Evolutionary conservation across 2,888 invertebrate genomes (phyloP), one percentile per base, ranked within the genome.

Genomic region (Cataglyphis altisquamis): DNA sequence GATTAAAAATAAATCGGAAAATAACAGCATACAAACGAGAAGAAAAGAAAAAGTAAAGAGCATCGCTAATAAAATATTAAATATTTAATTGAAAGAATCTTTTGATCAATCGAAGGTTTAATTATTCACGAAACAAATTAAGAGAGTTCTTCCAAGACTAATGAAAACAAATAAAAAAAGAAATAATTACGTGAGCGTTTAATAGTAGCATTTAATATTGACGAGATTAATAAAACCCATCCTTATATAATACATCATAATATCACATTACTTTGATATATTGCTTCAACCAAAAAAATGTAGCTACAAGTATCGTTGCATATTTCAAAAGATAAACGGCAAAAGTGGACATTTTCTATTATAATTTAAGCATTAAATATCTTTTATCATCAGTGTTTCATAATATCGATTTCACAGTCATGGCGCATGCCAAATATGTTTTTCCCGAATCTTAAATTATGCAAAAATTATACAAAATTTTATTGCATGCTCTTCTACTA

Each of bases 11-110:
- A 21, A 70, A 57, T 57, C 12, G 15, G 45, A 55, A 3, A 72
- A 80, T 36, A 72, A 39, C 60, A 18, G 10, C 32, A 4, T 25
- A 1, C 18, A 41, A 63, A 75, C 25, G 55, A 60, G 10, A 36
- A 15, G 21, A 57, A 18, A 8, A 12, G 21, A 62, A 48, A 77
- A 70, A 36, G 10, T 41, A 60, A 68, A 48, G n/a, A n/a, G 29
- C 21, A 21, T 0, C 45, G 32, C 18, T 78, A 78, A 78, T 80
- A 25, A 12, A 62, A 80, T 72, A 80, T 80, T 80, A 72, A 80
- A 80, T 80, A 72, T 72, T 80, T 80, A 72, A 78, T 78, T 78
- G 72, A 78, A 78, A 5, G 10, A 36, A 12, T 45, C 72, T 80
- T 78, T 62, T 60, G 72, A 62, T 72, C 25, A 21, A 72, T 32